A percentile compares a stretch with the other conserved stretches of the same genome.
These are phyloP conservation scores for Luscinia luscinia DNA, from an alignment of 2,797 vertebrate genomes.

Conservation along the genomic window DNA sequence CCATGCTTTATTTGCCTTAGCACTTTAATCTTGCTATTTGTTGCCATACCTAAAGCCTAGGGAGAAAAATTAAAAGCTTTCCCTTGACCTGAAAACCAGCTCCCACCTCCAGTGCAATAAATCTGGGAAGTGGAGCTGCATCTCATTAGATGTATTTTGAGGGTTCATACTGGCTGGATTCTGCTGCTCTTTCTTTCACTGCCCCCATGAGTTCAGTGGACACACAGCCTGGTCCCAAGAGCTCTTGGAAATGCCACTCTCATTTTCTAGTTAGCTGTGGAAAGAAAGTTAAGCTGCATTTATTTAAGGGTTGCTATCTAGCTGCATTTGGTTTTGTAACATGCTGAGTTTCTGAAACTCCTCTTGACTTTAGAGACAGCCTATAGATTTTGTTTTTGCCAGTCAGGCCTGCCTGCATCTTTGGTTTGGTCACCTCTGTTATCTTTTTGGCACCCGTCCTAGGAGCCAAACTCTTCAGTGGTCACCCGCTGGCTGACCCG, in stretches of 20 bases:
- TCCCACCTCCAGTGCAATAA: background rate
- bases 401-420: background rate
- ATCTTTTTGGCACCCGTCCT: background rate
- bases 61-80: constrained; percentile 17
- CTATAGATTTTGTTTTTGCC: background rate
- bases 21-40: background rate
- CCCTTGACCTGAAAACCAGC: background rate
- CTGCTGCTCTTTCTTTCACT: constrained; percentile 14
- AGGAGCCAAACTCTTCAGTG: background rate
- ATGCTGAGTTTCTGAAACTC: background rate
- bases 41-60: background rate
- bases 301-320: background rate
- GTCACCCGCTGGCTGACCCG: background rate
- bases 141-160: background rate
- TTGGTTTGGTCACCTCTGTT: background rate
- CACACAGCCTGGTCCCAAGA: background rate
- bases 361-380: background rate
- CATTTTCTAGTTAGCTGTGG: background rate
- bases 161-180: background rate
- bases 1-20: background rate
- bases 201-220: background rate
- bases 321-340: background rate
- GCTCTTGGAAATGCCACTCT: background rate
- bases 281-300: background rate
- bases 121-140: background rate